Conservation (phyloP, 2,797 vertebrate species). For the Labroides dimidiatus region DNA sequence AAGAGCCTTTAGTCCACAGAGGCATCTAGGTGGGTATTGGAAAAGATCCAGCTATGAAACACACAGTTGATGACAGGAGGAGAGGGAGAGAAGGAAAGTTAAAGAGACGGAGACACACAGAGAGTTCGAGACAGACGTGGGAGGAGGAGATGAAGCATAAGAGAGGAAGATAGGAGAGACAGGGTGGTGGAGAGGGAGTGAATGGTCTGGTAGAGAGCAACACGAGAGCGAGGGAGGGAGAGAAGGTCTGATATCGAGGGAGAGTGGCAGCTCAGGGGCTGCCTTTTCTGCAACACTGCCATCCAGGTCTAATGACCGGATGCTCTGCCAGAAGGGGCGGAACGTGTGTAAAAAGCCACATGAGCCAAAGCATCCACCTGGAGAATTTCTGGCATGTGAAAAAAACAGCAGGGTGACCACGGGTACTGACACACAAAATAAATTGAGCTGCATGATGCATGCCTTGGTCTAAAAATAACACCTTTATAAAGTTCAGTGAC, state of each 20-base stretch:
- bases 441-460: constrained; percentile 16
- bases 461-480: neutral
- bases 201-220: constrained; percentile 35
- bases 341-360: constrained; percentile 43
- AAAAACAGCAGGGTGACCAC: constrained; percentile 38
- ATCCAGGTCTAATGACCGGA: constrained; percentile 65
- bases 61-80: constrained; percentile 44
- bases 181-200: constrained; percentile 10
- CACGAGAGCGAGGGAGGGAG: constrained; percentile 15
- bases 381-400: constrained; percentile 47
- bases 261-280: constrained; percentile 60
- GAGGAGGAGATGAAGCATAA: constrained; percentile 40
- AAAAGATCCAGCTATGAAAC: constrained; percentile 55
- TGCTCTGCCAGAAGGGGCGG: constrained; percentile 40
- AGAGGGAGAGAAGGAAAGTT: constrained; percentile 28
- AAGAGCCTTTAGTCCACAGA: constrained; percentile 41
- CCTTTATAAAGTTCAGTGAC: neutral
- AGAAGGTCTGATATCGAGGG: constrained; percentile 43
- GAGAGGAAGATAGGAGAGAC: constrained; percentile 29
- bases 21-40: constrained; percentile 33
- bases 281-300: constrained; percentile 54
- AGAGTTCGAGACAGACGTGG: constrained; percentile 23
- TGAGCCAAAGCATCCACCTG: constrained; percentile 48
- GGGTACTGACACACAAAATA: constrained; percentile 17
- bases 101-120: constrained; percentile 33